These are phyloP conservation scores for Caligus rogercresseyi DNA, from an alignment of 1,140 invertebrate genomes.

Conservation along the genomic window DNA sequence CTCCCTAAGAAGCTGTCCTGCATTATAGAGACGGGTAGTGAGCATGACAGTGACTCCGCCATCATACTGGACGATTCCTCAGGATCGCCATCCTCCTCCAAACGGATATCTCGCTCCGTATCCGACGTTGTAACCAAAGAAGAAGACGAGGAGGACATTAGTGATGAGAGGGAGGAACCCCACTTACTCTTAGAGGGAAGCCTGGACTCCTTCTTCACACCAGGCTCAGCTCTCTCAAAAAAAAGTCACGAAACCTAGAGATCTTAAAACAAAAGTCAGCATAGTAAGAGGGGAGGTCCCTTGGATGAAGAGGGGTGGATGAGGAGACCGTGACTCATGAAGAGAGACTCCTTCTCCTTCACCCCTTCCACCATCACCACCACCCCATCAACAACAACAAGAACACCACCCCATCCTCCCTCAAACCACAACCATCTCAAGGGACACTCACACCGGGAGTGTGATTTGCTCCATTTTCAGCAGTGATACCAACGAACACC, in stretches of 20 bases:
- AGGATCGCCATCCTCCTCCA: background rate
- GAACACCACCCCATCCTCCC: no score
- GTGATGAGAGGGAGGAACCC: background rate
- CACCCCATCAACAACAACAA: background rate
- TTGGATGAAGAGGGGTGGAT: no score
- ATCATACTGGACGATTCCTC: constrained; percentile 16
- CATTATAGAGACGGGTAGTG: background rate
- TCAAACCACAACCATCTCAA: background rate
- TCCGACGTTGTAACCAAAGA: background rate
- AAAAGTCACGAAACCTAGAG: background rate
- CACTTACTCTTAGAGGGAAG: background rate
- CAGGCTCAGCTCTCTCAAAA: background rate
- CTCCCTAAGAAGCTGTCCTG: background rate
- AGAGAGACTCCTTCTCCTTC: background rate
- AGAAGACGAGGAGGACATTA: background rate
- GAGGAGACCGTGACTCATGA: no score
- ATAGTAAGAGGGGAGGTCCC: no score
- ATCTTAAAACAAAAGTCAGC: background rate
- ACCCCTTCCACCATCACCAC: background rate
- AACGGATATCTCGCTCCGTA: background rate
- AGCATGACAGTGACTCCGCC: constrained; percentile 9
- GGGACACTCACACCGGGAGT: background rate
- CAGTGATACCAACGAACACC: background rate
- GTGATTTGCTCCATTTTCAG: background rate
- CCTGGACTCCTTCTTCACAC: background rate